Evolutionary conservation across 2,888 invertebrate species (phyloP).

Genomic region (Apodemia hepburni): DNA sequence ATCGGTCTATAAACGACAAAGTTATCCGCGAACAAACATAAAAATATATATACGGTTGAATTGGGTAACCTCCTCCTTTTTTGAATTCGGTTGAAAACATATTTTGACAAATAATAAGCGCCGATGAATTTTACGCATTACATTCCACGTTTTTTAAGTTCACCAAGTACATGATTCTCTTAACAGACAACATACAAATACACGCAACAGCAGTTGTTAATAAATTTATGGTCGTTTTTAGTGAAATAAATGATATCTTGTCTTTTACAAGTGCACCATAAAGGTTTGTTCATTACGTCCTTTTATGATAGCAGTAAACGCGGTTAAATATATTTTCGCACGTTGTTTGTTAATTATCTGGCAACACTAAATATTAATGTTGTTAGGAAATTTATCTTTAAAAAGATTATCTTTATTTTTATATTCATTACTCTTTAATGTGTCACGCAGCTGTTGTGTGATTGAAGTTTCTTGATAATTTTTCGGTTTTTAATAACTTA

Average conservation of each 20-base stretch:
- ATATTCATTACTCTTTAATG: no score
- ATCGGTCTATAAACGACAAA: no score
- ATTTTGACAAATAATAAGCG: neutral
- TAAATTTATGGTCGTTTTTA: slow-evolving; percentile 64
- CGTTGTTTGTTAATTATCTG: slow-evolving; percentile 38
- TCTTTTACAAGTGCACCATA: slow-evolving; percentile 73
- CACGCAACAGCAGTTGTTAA: slow-evolving; percentile 24
- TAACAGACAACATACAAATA: neutral
- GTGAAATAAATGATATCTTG: slow-evolving; percentile 69
- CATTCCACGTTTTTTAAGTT: neutral
- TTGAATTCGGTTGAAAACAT: no score
- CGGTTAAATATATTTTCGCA: slow-evolving; percentile 58
- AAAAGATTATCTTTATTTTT: neutral
- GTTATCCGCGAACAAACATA: no score
- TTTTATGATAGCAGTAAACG: slow-evolving; percentile 60
- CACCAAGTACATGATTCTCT: neutral
- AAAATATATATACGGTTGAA: no score
- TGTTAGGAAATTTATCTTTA: neutral
- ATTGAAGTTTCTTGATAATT: no score
- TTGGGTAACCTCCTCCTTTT: no score
- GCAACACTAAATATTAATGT: slow-evolving; percentile 3
- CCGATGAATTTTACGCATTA: neutral
- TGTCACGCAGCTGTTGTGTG: no score
- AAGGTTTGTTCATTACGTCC: slow-evolving; percentile 70
- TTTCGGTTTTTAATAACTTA: no score